Percentiles rank a stretch among this genome's conserved stretches.
Conservation (phyloP, 2,797 vertebrate species). For the Rhabdophis nuchalis region DNA sequence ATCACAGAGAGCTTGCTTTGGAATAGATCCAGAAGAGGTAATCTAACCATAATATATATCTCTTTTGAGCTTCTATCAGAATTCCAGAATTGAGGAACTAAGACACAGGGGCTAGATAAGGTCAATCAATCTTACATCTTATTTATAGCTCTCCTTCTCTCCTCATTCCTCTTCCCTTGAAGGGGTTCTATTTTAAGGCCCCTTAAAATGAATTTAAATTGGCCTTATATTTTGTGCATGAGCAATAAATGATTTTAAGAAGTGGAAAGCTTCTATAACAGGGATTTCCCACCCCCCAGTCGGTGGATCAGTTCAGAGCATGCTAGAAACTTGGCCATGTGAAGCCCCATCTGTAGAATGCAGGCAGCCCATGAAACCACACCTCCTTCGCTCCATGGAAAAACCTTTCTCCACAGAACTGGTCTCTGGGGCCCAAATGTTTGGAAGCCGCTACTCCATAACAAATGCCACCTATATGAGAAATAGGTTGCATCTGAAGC, state of each 20-base stretch:
- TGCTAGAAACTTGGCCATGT: too few relatives aligned
- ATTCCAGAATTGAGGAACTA: not conserved
- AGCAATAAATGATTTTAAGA: not conserved
- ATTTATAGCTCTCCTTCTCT: not conserved
- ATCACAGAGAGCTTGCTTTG: not conserved
- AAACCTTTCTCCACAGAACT: too few relatives aligned
- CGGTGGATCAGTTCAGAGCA: rapidly evolving
- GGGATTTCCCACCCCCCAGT: too few relatives aligned
- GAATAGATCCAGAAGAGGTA: not conserved
- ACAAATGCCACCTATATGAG: not conserved
- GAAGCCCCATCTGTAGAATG: too few relatives aligned
- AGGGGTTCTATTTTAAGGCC: not conserved
- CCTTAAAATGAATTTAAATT: not conserved
- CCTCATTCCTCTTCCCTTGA: not conserved
- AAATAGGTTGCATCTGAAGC: not conserved
- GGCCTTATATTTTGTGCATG: not conserved
- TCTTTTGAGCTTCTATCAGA: not conserved
- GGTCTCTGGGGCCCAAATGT: too few relatives aligned
- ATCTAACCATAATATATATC: not conserved
- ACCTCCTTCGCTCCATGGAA: too few relatives aligned
- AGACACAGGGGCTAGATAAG: not conserved
- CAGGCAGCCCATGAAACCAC: too few relatives aligned
- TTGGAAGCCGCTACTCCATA: not conserved
- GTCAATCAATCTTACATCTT: not conserved
- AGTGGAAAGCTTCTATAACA: not conserved